Conservation (phyloP, 2,888 invertebrate genomes). For the Zeuzera pyrina region DNA sequence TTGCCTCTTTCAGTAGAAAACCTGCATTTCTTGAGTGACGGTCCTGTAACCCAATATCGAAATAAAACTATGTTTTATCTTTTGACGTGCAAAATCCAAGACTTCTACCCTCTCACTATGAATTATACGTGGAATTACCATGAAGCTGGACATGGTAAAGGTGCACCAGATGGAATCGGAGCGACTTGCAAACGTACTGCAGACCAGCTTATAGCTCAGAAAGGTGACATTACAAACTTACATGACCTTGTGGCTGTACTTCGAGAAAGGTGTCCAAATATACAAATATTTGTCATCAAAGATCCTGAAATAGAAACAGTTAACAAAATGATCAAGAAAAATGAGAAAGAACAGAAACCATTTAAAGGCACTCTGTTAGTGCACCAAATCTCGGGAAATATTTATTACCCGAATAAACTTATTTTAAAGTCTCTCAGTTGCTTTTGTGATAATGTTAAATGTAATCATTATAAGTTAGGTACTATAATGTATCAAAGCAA, state of each 20-base stretch:
- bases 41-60: constrained; percentile 24
- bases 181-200: constrained; percentile 24
- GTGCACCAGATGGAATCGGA: constrained; percentile 26
- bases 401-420: too few species aligned
- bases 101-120: too few species aligned
- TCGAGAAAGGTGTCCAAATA: not conserved
- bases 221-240: constrained; percentile 1
- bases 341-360: too few species aligned
- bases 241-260: not conserved
- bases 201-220: constrained; percentile 14
- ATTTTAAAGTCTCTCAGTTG: too few species aligned
- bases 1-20: constrained; percentile 12
- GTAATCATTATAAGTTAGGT: too few species aligned
- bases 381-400: too few species aligned
- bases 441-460: too few species aligned
- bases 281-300: not conserved
- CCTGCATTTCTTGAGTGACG: constrained; percentile 33
- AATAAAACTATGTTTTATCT: constrained; percentile 35
- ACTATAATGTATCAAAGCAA: too few species aligned
- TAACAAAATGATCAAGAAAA: too few species aligned
- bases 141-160: constrained; percentile 27
- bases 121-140: constrained; percentile 12
- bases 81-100: too few species aligned
- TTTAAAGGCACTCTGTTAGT: too few species aligned
- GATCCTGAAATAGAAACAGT: not conserved